These are phyloP conservation scores for Hirtodrosophila alboralis DNA, from an alignment of 2,888 invertebrate genomes.

Conservation along the genomic window DNA sequence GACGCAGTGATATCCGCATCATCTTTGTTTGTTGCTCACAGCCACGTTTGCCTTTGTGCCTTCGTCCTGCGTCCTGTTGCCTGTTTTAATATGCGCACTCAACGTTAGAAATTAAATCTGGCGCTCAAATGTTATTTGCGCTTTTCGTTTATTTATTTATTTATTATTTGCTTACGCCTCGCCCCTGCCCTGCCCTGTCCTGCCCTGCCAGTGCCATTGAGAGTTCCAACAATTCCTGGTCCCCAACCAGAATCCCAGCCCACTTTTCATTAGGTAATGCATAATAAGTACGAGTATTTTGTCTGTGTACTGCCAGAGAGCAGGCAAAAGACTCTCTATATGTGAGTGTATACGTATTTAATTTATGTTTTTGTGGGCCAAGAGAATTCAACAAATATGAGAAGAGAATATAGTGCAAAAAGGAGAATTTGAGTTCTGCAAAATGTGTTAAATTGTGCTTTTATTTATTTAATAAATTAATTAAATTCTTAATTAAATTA, in stretches of 20 bases:
- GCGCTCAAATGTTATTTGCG: slow-evolving; percentile 81
- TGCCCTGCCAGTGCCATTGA: slow-evolving; percentile 10
- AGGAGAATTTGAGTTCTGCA: not conserved
- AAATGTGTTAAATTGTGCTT: no score
- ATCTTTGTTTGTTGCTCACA: slow-evolving; percentile 74
- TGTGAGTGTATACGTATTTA: slow-evolving; percentile 64
- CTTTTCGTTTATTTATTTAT: slow-evolving; percentile 81
- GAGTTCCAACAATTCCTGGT: slow-evolving; percentile 21
- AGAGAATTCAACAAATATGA: slow-evolving; percentile 27
- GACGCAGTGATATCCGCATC: slow-evolving; percentile 74
- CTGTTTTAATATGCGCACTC: slow-evolving; percentile 79
- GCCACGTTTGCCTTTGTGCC: slow-evolving; percentile 43
- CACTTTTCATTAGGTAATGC: slow-evolving; percentile 80
- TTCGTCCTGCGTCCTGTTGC: slow-evolving; percentile 26
- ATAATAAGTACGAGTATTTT: slow-evolving; percentile 61
- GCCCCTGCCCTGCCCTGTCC: not conserved
- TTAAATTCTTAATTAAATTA: no score
- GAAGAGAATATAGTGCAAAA: not conserved
- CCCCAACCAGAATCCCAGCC: slow-evolving; percentile 24
- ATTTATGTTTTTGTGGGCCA: slow-evolving; percentile 59
- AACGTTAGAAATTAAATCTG: slow-evolving; percentile 82
- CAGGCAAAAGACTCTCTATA: slow-evolving; percentile 4
- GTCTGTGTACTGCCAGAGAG: slow-evolving; percentile 4
- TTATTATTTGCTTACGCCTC: slow-evolving; percentile 75
- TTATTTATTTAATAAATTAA: no score